A percentile compares a stretch with the other conserved stretches of the same genome.
phyloP scores from a whole-genome alignment of 2,113 vertebrate genomes.

The Cinclus mexicanus region DNA sequence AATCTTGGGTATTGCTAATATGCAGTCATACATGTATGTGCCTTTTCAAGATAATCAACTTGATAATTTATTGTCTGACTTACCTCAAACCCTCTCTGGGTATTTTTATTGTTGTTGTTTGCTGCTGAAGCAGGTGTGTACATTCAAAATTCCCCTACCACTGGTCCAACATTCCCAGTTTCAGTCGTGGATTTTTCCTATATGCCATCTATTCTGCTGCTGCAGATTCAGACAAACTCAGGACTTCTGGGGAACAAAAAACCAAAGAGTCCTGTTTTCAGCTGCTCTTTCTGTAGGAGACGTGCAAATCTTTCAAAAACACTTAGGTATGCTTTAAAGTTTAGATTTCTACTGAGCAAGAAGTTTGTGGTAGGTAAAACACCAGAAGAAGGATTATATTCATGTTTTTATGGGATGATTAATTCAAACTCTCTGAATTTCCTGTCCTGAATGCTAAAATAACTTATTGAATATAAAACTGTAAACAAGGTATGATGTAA shows the following conservation, averaged over 20 bases:
- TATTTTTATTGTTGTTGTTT: background rate
- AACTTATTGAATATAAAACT: background rate
- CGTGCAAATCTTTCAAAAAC: background rate
- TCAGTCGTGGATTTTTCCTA: background rate
- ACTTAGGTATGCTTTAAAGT: background rate
- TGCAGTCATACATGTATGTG: fast-evolving
- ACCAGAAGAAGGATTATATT: background rate
- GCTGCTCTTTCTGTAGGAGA: background rate
- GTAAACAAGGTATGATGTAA: constrained; percentile 52
- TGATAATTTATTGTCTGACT: background rate
- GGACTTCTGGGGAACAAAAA: background rate
- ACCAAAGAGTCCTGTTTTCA: background rate
- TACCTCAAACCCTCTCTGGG: background rate
- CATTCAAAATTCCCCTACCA: background rate
- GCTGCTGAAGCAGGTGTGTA: background rate
- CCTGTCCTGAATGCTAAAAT: background rate
- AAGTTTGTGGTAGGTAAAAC: background rate
- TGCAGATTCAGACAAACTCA: background rate
- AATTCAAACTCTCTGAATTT: constrained; percentile 5
- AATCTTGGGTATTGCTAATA: background rate
- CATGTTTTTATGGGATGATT: background rate
- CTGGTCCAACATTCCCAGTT: background rate
- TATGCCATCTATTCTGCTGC: background rate
- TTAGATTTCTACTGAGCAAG: background rate
- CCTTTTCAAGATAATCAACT: background rate